Percentiles rank a stretch among this genome's conserved stretches.
These are phyloP conservation scores for Brachionus rotundiformis DNA, from an alignment of 1,140 invertebrate genomes.

Conservation along the genomic window DNA sequence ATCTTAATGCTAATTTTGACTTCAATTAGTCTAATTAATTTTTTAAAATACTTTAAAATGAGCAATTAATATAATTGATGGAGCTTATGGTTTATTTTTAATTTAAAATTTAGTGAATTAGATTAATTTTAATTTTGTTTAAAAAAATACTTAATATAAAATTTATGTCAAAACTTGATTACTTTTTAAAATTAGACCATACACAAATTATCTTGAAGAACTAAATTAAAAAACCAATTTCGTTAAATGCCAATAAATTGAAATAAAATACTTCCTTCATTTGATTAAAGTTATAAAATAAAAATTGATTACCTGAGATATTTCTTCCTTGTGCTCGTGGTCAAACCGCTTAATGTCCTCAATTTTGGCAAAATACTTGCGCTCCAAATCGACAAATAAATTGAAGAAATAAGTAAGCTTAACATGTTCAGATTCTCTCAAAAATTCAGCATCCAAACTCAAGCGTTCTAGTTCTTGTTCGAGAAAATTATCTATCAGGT, in stretches of 20 bases:
- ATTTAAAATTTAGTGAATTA: too few relatives aligned
- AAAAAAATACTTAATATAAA: too few relatives aligned
- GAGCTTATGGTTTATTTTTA: too few relatives aligned
- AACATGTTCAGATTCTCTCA: background rate
- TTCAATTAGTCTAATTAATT: too few relatives aligned
- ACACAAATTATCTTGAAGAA: background rate
- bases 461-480: constrained; percentile 8
- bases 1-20: too few relatives aligned
- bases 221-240: background rate
- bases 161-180: too few relatives aligned
- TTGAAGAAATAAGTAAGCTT: constrained; percentile 34
- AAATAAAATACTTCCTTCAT: background rate
- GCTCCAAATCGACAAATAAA: constrained; percentile 25
- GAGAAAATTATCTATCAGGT: background rate
- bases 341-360: constrained; percentile 41
- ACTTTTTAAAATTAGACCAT: too few relatives aligned
- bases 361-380: background rate
- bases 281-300: too few relatives aligned
- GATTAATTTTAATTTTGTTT: too few relatives aligned
- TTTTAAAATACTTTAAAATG: too few relatives aligned
- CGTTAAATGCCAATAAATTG: background rate
- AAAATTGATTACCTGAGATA: constrained; percentile 15
- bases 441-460: background rate
- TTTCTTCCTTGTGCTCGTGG: constrained; percentile 33
- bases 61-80: too few relatives aligned